phyloP scores from a whole-genome alignment of 2,888 invertebrate species.

The Hemaris fuciformis region DNA sequence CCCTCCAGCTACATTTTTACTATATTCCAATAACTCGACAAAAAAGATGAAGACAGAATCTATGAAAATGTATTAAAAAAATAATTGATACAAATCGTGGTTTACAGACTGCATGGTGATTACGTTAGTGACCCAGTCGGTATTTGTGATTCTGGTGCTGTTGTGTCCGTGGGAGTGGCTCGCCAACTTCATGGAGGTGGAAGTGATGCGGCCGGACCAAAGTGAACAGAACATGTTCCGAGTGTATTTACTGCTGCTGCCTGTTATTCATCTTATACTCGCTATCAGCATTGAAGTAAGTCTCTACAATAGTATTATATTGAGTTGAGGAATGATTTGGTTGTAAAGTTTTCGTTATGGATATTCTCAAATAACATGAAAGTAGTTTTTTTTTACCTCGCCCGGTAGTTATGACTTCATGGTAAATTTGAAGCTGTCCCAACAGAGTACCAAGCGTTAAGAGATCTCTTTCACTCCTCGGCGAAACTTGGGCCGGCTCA shows the following conservation, averaged over 20 bases:
- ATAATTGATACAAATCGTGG: too few species aligned
- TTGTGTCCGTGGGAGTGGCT: constrained; percentile 79
- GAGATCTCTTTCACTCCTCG: too few species aligned
- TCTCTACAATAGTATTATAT: background rate
- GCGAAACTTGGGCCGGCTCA: too few species aligned
- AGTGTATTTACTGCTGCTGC: constrained; percentile 80
- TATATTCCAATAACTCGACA: too few species aligned
- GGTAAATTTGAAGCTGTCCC: too few species aligned
- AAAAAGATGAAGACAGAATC: too few species aligned
- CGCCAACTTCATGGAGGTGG: constrained; percentile 80
- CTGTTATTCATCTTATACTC: constrained; percentile 79
- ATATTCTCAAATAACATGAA: too few species aligned
- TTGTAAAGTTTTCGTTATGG: background rate
- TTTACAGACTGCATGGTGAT: constrained; percentile 82
- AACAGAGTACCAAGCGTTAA: too few species aligned
- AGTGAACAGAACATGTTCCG: constrained; percentile 74
- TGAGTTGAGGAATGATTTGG: background rate
- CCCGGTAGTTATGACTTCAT: too few species aligned
- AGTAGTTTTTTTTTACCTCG: too few species aligned
- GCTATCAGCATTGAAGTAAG: constrained; percentile 84
- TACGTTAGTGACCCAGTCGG: constrained; percentile 78
- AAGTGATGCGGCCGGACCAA: constrained; percentile 50
- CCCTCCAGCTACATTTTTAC: too few species aligned
- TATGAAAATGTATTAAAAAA: too few species aligned
- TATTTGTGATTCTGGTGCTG: constrained; percentile 80